Percentiles rank a stretch among this genome's conserved stretches.
These are phyloP conservation scores for Ciconia boyciana DNA, from an alignment of 2,113 vertebrate species.

Conservation along the genomic window DNA sequence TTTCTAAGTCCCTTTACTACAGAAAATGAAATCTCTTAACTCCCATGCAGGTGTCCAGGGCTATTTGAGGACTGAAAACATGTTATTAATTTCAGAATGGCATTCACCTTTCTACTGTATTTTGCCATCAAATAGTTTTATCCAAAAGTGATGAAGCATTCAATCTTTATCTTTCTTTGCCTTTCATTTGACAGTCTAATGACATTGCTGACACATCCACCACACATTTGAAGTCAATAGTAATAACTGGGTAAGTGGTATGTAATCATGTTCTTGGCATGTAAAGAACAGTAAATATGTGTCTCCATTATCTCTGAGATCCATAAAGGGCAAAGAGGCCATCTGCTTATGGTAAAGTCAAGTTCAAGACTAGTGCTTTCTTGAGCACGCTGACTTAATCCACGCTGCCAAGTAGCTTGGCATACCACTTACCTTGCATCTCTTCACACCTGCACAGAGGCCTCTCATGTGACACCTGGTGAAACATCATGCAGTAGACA, in stretches of 20 bases:
- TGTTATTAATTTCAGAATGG: neutral
- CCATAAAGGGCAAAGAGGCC: neutral
- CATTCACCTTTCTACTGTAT: neutral
- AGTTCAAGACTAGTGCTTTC: neutral
- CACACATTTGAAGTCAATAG: neutral
- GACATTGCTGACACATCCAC: neutral
- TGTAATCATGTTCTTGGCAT: neutral
- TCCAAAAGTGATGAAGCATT: neutral
- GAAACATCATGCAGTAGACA: neutral
- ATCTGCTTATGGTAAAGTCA: neutral
- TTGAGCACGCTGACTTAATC: neutral
- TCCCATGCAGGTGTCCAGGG: neutral
- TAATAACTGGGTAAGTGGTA: neutral
- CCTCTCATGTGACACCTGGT: neutral
- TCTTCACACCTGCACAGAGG: neutral
- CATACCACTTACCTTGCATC: neutral
- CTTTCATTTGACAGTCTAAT: neutral
- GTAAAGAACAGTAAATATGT: neutral
- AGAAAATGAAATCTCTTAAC: neutral
- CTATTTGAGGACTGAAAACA: neutral
- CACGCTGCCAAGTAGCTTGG: neutral
- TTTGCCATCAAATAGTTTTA: neutral
- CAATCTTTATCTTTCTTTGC: neutral
- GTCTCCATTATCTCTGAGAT: neutral
- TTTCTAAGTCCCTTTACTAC: neutral